phyloP scores from a whole-genome alignment of 2,113 vertebrate genomes.

The Scopus umbretta region DNA sequence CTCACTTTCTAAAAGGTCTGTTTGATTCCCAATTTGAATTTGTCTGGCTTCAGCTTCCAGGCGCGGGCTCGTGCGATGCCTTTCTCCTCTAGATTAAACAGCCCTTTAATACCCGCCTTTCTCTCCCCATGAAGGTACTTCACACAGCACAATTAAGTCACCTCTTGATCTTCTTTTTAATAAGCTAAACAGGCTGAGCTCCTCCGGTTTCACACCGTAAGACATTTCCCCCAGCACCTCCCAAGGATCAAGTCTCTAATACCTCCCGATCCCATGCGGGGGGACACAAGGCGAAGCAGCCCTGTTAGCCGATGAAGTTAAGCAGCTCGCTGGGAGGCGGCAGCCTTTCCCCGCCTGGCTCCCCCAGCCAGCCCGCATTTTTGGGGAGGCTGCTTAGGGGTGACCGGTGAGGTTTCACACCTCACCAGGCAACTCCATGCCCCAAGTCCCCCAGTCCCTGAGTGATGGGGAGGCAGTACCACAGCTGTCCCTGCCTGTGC shows the following conservation, averaged over 20 bases:
- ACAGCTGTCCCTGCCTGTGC: not conserved
- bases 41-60: constrained; percentile 31
- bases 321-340: not conserved
- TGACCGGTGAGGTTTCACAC: accelerated
- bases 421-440: accelerated
- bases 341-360: not conserved
- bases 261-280: not conserved
- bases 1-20: not conserved
- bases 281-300: not conserved
- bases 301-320: not conserved
- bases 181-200: constrained; percentile 51
- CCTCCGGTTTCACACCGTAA: not conserved
- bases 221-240: not conserved
- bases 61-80: accelerated
- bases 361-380: not conserved
- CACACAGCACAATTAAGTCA: constrained; percentile 45
- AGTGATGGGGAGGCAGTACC: not conserved
- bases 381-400: not conserved
- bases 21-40: constrained; percentile 47
- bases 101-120: constrained; percentile 24
- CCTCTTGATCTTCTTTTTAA: constrained; percentile 47
- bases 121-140: constrained; percentile 1
- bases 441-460: not conserved
- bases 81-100: constrained; percentile 44
- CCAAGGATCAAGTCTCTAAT: constrained; percentile 23